Evolutionary conservation across 2,113 vertebrate species (phyloP).

Genomic region (Xiphias gladius): DNA sequence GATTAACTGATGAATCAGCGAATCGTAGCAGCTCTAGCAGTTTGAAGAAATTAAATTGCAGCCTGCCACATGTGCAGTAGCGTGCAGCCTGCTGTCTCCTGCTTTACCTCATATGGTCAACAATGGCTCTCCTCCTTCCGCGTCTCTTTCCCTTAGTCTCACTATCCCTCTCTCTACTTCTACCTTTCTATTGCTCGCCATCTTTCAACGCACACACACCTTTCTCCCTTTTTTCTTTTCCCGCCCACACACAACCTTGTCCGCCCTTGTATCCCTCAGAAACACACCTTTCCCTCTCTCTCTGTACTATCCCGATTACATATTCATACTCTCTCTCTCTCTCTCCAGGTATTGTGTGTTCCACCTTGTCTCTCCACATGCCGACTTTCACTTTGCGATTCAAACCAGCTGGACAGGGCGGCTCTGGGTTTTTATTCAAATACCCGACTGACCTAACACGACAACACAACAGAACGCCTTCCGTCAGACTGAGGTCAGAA

Average conservation of each 20-base stretch:
- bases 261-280: conserved; percentile 1
- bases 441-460: not conserved
- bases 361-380: conserved; percentile 45
- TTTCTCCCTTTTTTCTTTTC: conserved; percentile 6
- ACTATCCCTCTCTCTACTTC: not conserved
- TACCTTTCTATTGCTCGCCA: not conserved
- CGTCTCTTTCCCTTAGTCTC: not conserved
- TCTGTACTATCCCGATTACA: conserved; percentile 4
- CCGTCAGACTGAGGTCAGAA: not conserved
- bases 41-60: not conserved
- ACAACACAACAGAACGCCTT: conserved; percentile 2
- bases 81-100: conserved; percentile 1
- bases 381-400: conserved; percentile 44
- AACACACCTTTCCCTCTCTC: conserved; percentile 3
- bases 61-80: conserved; percentile 17
- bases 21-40: not conserved
- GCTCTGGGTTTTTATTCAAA: conserved; percentile 46
- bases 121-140: conserved; percentile 20
- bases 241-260: not conserved
- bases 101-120: conserved; percentile 62
- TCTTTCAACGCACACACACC: conserved; percentile 10
- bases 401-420: conserved; percentile 39
- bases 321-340: conserved; percentile 6
- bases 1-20: not conserved
- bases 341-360: conserved; percentile 14